Evolutionary conservation across 2,888 invertebrate species (phyloP), one percentile per base, ranked within the genome.

Genomic region (Lithophane socia): DNA sequence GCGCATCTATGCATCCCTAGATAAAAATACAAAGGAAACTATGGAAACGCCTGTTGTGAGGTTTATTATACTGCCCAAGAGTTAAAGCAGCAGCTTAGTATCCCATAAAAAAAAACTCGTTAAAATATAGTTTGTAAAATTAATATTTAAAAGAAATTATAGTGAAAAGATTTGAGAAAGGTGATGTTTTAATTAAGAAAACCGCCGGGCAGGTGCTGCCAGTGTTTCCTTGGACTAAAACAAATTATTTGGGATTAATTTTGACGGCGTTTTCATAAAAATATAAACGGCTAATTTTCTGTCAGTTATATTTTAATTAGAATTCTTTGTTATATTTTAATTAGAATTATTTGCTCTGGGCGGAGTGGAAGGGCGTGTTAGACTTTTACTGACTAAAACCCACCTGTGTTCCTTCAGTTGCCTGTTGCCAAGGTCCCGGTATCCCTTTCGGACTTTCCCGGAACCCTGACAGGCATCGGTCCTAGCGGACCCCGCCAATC

Each of bases 121-220:
- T n/a, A 56, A 3, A 42, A 37, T 29, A 29, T 37, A n/a, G 54
- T 47, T 54, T 24, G 21, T 61, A 13, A n/a, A 52, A 71, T 60
- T 44, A 37, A 24, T n/a, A 49, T 70, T 29, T 44, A 21, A 52
- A 56, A 56, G 64, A 58, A 49, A 47, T 54, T 10, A 1, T 37
- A 56, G 12, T 24, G 21, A 47, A 56, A 69, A 66, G 13, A 56
- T 70, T 65, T 58, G 18, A 29, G 65, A n/a, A 21, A 49, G 61
- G 67, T 64, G 72, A 73, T 60, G 37, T 67, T 84, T 79, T 72
- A 79, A 79, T 84, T 72, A 84, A 68, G 58, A 44, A 42, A 16
- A 60, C 52, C 80, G 73, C 0, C 67, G 42, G 73, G 80, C 80
- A 68, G 73, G 12, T 73, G 80, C 63, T 29, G 67, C 16, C 60